Conservation (phyloP, 2,113 vertebrate genomes). For the Progne subis region DNA sequence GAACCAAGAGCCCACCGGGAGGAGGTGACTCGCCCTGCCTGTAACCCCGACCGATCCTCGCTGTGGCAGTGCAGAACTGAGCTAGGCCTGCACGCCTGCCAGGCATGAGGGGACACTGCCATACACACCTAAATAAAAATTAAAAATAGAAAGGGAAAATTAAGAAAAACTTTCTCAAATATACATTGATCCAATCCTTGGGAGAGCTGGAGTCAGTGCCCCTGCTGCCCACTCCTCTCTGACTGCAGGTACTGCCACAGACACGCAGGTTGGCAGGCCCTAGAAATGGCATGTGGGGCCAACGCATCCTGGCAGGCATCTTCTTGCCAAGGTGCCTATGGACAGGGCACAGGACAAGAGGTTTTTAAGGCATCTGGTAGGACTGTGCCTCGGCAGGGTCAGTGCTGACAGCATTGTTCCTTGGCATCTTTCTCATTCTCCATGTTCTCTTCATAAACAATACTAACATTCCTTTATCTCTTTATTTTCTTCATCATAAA, state of each 20-base stretch:
- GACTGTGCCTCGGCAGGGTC: background rate
- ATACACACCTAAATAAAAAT: background rate
- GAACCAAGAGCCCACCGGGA: no score
- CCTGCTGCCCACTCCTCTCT: fast-evolving
- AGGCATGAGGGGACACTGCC: no score
- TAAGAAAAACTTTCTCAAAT: background rate
- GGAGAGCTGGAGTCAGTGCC: background rate
- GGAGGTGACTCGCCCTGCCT: no score
- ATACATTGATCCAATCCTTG: background rate
- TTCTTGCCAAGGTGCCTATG: background rate
- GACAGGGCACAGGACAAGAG: background rate
- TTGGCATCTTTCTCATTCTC: background rate
- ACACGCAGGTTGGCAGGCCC: background rate
- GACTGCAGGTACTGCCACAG: background rate
- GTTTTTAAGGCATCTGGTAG: background rate
- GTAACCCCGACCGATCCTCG: no score
- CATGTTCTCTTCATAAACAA: background rate
- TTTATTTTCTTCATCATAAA: background rate
- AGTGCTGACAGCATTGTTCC: background rate
- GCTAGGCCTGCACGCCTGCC: no score
- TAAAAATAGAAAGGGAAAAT: background rate
- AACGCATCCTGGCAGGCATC: background rate
- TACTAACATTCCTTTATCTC: background rate
- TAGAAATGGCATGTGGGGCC: background rate
- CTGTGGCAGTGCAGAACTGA: no score